Percentiles rank a stretch among this genome's conserved stretches.
phyloP scores from a whole-genome alignment of 2,888 invertebrate species.

The Malthinus flaveolus region DNA sequence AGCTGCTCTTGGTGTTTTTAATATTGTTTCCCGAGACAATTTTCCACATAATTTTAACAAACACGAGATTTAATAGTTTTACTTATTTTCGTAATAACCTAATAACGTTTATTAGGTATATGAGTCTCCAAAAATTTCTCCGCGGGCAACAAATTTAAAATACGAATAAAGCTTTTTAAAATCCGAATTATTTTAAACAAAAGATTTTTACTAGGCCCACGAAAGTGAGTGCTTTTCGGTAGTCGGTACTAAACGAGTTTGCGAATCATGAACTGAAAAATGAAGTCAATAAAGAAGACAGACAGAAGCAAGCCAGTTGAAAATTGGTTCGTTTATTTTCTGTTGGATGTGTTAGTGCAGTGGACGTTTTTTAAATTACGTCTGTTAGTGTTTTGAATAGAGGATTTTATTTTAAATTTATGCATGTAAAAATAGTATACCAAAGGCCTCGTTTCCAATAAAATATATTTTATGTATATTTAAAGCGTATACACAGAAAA shows the following conservation, averaged over 20 bases:
- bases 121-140: too few species aligned
- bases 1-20: conserved; percentile 17
- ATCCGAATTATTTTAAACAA: too few species aligned
- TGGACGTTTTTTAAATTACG: conserved; percentile 24
- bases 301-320: conserved; percentile 29
- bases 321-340: conserved; percentile 28
- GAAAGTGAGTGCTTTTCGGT: too few species aligned
- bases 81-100: too few species aligned
- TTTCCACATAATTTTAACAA: conserved; percentile 12
- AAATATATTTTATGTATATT: neutral
- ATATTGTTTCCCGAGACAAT: conserved; percentile 14
- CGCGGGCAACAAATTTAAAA: too few species aligned
- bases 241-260: conserved; percentile 11
- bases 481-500: too few species aligned
- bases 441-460: neutral
- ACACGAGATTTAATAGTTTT: neutral
- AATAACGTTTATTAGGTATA: too few species aligned
- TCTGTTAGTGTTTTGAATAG: conserved; percentile 14
- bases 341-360: conserved; percentile 13
- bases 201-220: too few species aligned
- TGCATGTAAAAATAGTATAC: neutral
- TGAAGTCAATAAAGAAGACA: conserved; percentile 24
- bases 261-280: conserved; percentile 22
- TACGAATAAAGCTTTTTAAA: too few species aligned
- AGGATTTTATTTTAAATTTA: conserved; percentile 1